Conservation (phyloP, 1,140 invertebrate genomes). For the Cotesia typhae region DNA sequence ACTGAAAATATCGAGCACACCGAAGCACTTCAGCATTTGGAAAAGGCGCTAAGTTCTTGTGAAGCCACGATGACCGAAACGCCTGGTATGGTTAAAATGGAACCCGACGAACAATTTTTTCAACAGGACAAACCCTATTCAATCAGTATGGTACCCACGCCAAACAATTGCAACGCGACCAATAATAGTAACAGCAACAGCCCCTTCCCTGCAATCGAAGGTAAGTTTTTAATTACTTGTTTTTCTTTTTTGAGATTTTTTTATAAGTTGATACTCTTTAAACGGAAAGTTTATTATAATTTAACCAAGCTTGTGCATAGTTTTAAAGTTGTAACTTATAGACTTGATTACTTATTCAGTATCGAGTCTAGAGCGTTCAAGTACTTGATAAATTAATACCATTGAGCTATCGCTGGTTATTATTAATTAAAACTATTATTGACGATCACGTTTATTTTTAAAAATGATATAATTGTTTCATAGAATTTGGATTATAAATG, state of each 20-base stretch:
- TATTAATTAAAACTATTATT: too few relatives aligned
- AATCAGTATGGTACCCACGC: slow-evolving; percentile 58
- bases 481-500: too few relatives aligned
- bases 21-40: slow-evolving; percentile 62
- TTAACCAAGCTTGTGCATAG: too few relatives aligned
- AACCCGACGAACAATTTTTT: slow-evolving; percentile 61
- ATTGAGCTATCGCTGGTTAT: too few relatives aligned
- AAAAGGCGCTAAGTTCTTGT: slow-evolving; percentile 61
- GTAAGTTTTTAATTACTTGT: slow-evolving; percentile 43
- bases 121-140: slow-evolving; percentile 61
- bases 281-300: too few relatives aligned
- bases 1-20: slow-evolving; percentile 62
- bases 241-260: slow-evolving; percentile 26
- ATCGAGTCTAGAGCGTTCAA: too few relatives aligned
- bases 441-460: too few relatives aligned
- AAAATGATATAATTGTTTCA: too few relatives aligned
- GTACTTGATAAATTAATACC: too few relatives aligned
- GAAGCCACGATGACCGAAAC: slow-evolving; percentile 63
- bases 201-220: slow-evolving; percentile 64
- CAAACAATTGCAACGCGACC: slow-evolving; percentile 47
- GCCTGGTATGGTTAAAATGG: slow-evolving; percentile 62
- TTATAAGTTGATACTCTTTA: neutral
- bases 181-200: slow-evolving; percentile 59
- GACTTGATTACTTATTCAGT: too few relatives aligned
- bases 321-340: slow-evolving; percentile 4